A percentile compares a stretch with the other conserved stretches of the same genome.
phyloP scores from a whole-genome alignment of 2,797 vertebrate species.

The Periparus ater region DNA sequence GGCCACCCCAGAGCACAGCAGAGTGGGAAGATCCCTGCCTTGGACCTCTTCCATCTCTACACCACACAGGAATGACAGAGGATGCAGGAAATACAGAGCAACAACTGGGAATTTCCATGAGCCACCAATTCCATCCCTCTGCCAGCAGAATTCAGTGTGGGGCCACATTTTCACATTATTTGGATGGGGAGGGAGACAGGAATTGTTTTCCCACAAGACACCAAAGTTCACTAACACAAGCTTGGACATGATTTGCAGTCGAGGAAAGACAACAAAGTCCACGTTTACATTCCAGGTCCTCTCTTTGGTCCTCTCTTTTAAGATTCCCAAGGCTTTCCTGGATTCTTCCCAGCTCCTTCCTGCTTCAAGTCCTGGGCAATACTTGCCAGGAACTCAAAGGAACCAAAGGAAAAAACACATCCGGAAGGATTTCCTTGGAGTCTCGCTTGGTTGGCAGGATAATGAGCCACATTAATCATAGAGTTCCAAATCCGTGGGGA shows the following conservation, averaged over 20 bases:
- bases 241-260: background rate
- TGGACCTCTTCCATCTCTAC: background rate
- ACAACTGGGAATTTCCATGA: background rate
- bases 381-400: background rate
- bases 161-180: background rate
- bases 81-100: background rate
- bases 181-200: background rate
- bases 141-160: background rate
- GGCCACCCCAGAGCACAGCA: background rate
- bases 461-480: background rate
- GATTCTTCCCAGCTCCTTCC: background rate
- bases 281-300: background rate
- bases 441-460: background rate
- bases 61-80: fast-evolving
- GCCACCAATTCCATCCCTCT: background rate
- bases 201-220: background rate
- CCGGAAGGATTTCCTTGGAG: background rate
- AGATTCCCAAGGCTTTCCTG: background rate
- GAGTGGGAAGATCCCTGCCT: background rate
- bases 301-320: background rate
- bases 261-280: background rate
- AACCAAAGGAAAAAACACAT: background rate
- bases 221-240: background rate
- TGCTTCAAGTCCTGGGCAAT: background rate
- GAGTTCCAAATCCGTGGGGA: slow-evolving; percentile 30